Percentiles rank a stretch among this genome's conserved stretches.
These are phyloP conservation scores for Macrotis lagotis DNA, from an alignment of 2,113 vertebrate species.

Conservation along the genomic window DNA sequence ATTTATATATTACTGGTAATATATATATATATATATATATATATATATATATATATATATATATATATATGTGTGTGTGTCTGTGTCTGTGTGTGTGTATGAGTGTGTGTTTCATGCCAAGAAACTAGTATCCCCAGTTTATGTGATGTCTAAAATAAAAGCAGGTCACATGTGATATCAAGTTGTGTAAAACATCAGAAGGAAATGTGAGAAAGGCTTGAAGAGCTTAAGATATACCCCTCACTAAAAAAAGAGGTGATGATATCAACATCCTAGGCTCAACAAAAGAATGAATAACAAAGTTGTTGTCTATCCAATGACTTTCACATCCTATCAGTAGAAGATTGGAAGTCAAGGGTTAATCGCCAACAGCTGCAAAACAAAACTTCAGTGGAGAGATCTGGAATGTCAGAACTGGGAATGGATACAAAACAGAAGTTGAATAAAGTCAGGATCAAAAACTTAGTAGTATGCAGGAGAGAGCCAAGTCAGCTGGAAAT, in stretches of 20 bases:
- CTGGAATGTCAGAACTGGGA: background rate
- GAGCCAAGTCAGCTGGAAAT: background rate
- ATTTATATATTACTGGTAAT: background rate
- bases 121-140: background rate
- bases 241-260: background rate
- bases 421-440: background rate
- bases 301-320: background rate
- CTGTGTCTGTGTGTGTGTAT: background rate
- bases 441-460: background rate
- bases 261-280: background rate
- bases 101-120: background rate
- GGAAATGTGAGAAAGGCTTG: background rate
- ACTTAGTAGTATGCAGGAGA: background rate
- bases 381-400: background rate
- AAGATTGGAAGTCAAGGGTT: background rate
- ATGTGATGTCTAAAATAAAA: background rate
- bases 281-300: background rate
- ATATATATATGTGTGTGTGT: too few species aligned
- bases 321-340: background rate
- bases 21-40: too few species aligned
- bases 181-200: background rate
- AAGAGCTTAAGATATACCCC: background rate
- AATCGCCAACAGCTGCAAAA: background rate
- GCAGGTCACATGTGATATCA: background rate
- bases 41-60: too few species aligned